These are phyloP conservation scores for Stenotaenia linearis DNA, from an alignment of 2,888 invertebrate genomes.

Conservation along the genomic window DNA sequence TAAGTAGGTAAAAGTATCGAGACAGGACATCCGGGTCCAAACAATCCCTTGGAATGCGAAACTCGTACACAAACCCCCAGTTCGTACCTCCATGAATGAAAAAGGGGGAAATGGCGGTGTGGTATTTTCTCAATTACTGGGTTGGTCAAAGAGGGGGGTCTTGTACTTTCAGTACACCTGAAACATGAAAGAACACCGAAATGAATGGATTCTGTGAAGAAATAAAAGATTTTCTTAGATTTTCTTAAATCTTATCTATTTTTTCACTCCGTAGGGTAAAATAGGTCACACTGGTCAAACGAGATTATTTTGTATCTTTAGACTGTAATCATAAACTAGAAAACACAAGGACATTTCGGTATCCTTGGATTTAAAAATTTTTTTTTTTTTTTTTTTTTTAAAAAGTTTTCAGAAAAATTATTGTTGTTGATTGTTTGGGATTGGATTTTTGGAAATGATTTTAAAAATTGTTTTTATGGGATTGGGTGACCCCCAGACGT, in stretches of 20 bases:
- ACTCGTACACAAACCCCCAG: neutral
- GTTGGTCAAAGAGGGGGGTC: neutral
- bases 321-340: conserved; percentile 18
- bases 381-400: neutral
- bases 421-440: no score
- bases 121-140: neutral
- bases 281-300: conserved; percentile 23
- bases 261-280: neutral
- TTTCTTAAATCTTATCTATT: neutral
- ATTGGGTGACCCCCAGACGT: conserved; percentile 10
- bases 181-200: neutral
- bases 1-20: neutral
- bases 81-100: neutral
- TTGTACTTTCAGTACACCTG: conserved; percentile 13
- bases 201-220: neutral
- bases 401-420: no score
- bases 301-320: conserved; percentile 21
- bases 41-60: neutral
- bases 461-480: neutral
- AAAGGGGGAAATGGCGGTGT: neutral
- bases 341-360: neutral
- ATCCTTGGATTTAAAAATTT: neutral
- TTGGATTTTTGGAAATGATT: no score
- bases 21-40: neutral
- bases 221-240: neutral